Evolutionary conservation across 53 echinoderm and acorn worm genomes (phyloP).

Genomic region (Antedon mediterranea): DNA sequence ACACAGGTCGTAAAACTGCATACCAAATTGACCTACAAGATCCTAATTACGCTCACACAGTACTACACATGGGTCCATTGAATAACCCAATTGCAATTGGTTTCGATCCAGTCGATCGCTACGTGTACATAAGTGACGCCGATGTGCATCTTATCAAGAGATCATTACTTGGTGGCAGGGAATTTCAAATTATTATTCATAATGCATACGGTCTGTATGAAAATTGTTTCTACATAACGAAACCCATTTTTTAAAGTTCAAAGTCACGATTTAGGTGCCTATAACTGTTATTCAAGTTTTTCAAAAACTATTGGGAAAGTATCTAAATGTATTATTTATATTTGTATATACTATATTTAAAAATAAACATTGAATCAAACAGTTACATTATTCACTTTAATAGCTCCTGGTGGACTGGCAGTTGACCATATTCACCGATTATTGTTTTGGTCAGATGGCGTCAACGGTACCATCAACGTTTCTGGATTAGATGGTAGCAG

Average conservation of each 20-base stretch:
- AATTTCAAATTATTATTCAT: slow-evolving; percentile 18
- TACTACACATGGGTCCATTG: slow-evolving; percentile 20
- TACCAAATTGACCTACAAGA: slow-evolving; percentile 46
- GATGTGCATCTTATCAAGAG: slow-evolving; percentile 26
- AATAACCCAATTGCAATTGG: slow-evolving; percentile 41
- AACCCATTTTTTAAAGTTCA: too few relatives aligned
- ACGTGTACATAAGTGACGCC: slow-evolving; percentile 75
- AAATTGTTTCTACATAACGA: too few relatives aligned
- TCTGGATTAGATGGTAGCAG: slow-evolving; percentile 38
- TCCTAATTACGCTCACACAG: slow-evolving; percentile 12
- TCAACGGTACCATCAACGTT: slow-evolving; percentile 27
- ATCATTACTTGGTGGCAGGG: slow-evolving; percentile 32
- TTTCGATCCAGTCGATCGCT: slow-evolving; percentile 40
- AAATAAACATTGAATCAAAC: too few relatives aligned
- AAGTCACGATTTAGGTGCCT: too few relatives aligned
- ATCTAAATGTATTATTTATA: too few relatives aligned
- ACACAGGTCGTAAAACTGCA: slow-evolving; percentile 33
- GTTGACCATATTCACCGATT: slow-evolving; percentile 44
- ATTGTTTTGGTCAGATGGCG: slow-evolving; percentile 60
- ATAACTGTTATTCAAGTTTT: too few relatives aligned
- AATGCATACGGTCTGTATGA: background rate
- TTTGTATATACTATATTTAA: too few relatives aligned
- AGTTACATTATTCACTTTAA: too few relatives aligned
- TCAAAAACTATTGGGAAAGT: too few relatives aligned
- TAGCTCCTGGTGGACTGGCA: slow-evolving; percentile 57